Evolutionary conservation across 2,797 vertebrate species (phyloP), one percentile per base, ranked within the genome.

Genomic region (Allochrocebus solatus): DNA sequence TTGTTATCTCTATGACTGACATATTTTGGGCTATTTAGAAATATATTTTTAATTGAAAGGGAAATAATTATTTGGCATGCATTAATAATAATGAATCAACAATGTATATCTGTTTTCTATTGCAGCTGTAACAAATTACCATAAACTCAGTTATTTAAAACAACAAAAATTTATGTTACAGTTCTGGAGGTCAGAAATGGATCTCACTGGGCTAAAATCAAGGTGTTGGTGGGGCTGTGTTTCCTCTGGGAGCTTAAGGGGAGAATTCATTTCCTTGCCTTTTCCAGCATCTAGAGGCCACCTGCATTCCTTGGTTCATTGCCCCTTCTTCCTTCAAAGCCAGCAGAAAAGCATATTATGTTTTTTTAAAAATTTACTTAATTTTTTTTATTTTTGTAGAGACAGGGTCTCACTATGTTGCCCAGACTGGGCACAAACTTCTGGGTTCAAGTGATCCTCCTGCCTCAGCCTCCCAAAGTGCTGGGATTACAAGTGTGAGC

Each of bases 21-120:
- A 72, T 79, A 30, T 61, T 88, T 88, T 41, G 50, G 24, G 21
- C 74, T 94, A 48, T 46, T 95, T 92, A 67, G 90, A 95, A 95
- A 26, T 46, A 43, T 14, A 33, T 53, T 76, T 81, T 92, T 74
- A 70, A 75, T 84, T 80, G 86, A 95, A 80, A 88, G 94, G 41
- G 41, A 93, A 85, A 79, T 59, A 4, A 55, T 89, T 89, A 88
- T 88, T 92, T 84, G 46, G 11, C 22, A 61, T 59, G 64, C 21
- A 59, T 48, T 90, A 64, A 87, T 61, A 48, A n/a, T 33, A 75
- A 80, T n/a, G 55, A 75, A 59, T 89, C 82, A 91, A 30, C 33
- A 3, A 50, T 28, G 28, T 86, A 61, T 57, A 50, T 94, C 95
- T 30, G 48, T 75, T 95, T 92, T 67, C 85, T 89, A 21, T 83